phyloP scores from a whole-genome alignment of 2,888 invertebrate genomes.

The Scelioninae gen. 2 region DNA sequence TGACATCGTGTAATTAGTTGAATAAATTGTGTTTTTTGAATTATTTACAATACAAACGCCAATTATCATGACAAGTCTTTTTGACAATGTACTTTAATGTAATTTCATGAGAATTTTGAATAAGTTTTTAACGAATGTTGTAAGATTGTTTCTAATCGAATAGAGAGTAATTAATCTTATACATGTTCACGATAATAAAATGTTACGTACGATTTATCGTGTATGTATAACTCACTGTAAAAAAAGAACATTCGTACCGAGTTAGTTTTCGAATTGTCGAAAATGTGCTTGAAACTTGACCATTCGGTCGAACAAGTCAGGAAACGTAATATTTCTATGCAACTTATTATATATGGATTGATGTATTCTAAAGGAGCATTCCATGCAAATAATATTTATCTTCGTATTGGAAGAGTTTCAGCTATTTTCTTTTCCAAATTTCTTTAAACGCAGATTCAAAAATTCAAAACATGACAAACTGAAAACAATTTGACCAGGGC shows the following conservation, averaged over 20 bases:
- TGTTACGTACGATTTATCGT: conserved; percentile 37
- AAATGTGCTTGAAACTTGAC: conserved; percentile 40
- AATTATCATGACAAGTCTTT: conserved; percentile 2
- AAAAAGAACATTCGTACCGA: conserved; percentile 19
- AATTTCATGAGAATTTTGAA: not conserved
- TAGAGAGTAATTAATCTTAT: conserved; percentile 40
- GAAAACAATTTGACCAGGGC: too few relatives aligned
- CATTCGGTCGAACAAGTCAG: conserved; percentile 27
- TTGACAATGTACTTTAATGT: conserved; percentile 16
- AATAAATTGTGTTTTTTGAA: conserved; percentile 8
- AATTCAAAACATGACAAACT: too few relatives aligned
- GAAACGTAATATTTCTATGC: conserved; percentile 21
- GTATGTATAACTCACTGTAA: conserved; percentile 35
- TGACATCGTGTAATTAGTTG: not conserved
- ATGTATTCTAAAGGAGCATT: too few relatives aligned
- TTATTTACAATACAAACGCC: conserved; percentile 7
- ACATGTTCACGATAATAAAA: conserved; percentile 40
- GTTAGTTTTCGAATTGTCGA: conserved; percentile 31
- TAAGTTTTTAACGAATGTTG: conserved; percentile 27
- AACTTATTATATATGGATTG: conserved; percentile 50
- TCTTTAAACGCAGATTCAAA: too few relatives aligned
- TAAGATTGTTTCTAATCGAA: conserved; percentile 25
- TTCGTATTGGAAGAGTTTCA: too few relatives aligned
- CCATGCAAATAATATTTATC: too few relatives aligned
- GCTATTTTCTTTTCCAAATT: too few relatives aligned